Conservation (phyloP, 1,140 invertebrate species). For the Cecropterus lyciades region DNA sequence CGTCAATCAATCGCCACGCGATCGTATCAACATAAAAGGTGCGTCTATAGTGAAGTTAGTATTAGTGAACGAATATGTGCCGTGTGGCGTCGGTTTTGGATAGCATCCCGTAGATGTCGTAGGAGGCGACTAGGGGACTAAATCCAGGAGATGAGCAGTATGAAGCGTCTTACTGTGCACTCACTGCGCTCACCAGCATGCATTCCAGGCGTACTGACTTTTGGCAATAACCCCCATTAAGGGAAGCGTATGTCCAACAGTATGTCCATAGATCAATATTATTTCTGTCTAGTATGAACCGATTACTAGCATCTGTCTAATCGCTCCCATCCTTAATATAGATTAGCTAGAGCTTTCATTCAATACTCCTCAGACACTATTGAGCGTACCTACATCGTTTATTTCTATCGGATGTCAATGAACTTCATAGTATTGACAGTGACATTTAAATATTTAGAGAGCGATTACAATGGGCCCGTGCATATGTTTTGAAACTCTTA, state of each 20-base stretch:
- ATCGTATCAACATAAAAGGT: neutral
- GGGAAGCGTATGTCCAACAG: too few relatives aligned
- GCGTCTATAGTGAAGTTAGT: neutral
- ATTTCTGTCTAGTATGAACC: too few relatives aligned
- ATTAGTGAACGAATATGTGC: too few relatives aligned
- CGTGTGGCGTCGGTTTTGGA: too few relatives aligned
- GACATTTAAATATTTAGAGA: constrained; percentile 36
- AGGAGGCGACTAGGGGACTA: too few relatives aligned
- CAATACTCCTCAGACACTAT: neutral
- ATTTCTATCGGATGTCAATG: constrained; percentile 29
- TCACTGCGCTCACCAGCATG: too few relatives aligned
- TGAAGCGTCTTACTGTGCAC: too few relatives aligned
- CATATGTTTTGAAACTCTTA: constrained; percentile 30
- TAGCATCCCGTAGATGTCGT: too few relatives aligned
- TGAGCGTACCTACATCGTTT: neutral
- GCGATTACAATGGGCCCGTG: constrained; percentile 26
- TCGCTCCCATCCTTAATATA: constrained; percentile 1
- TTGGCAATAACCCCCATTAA: too few relatives aligned
- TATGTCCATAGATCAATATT: too few relatives aligned
- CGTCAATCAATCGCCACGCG: neutral
- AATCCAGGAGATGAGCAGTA: too few relatives aligned
- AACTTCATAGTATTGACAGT: constrained; percentile 30
- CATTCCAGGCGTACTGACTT: too few relatives aligned
- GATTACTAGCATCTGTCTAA: neutral
- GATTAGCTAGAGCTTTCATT: constrained; percentile 6